These are phyloP conservation scores for Drosophila limbata DNA, from an alignment of 2,888 invertebrate species.

Conservation along the genomic window DNA sequence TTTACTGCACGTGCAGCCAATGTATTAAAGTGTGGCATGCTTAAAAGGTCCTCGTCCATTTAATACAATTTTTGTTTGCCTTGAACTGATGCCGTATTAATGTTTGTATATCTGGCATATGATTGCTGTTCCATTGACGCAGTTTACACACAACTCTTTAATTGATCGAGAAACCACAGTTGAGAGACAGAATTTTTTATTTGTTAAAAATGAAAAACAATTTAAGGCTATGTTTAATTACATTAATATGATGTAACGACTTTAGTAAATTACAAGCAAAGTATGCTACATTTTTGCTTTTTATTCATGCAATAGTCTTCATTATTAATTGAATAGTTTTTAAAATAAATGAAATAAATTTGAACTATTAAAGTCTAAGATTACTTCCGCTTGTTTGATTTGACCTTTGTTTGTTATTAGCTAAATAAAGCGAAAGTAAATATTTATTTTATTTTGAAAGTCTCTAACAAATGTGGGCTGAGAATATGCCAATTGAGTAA, in stretches of 20 bases:
- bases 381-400: conserved; percentile 1
- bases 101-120: neutral
- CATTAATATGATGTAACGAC: neutral
- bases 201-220: neutral
- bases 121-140: neutral
- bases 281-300: neutral
- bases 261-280: neutral
- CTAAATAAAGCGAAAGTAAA: conserved; percentile 28
- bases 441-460: conserved; percentile 21
- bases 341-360: neutral
- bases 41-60: conserved; percentile 52
- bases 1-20: conserved; percentile 63
- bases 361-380: neutral
- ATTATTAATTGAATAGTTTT: no score
- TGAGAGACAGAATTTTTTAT: neutral
- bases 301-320: no score
- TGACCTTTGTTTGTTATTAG: conserved; percentile 17
- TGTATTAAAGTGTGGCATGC: conserved; percentile 57
- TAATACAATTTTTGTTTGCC: conserved; percentile 36
- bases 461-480: conserved; percentile 12
- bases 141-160: conserved; percentile 3
- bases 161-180: conserved; percentile 7
- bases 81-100: neutral
- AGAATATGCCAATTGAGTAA: conserved; percentile 35
- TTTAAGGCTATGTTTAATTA: neutral